Evolutionary conservation across 2,888 invertebrate genomes (phyloP), one percentile per base, ranked within the genome.

Genomic region (Lasioglossum malachurum): DNA sequence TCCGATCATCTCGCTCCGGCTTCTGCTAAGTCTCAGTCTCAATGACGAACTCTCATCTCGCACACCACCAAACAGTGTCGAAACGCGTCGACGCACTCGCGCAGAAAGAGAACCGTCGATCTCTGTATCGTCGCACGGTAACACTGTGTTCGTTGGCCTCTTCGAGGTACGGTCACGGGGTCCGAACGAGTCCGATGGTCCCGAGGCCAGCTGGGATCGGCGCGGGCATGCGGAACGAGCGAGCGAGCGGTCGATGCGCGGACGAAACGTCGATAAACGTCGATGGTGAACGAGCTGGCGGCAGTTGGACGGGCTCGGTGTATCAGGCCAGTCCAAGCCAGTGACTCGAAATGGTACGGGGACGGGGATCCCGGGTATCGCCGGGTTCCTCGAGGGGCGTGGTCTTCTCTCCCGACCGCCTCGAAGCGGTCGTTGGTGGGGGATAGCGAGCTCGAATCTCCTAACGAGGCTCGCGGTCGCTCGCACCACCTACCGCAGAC

Each of bases 311-410:
- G 49, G 82, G 82, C 84, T 87, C 69, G 79, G 92, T 38, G 69
- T 89, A 88, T 90, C 91, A 92, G 89, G 89, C 93, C 94, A 93
- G 94, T 92, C 89, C 94, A 93, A 93, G 94, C 92, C 87, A 93
- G 94, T 91, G 93, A 95, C 94, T 94, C 94, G 93, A 92, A 95
- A 95, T 91, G 96, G 96, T 94, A 96, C 96, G 91, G 89, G 86
- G 84, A 86, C 90, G 91, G 91, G 87, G 77, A 87, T 87, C 78
- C 83, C 87, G 82, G 74, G 82, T 69, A 69, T 38, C 35, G 69
- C 69, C 12, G 81, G 84, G 90, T 85, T 76, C 12, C 69, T 64
- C 19, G 89, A 78, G 82, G 88, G 91, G 90, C 87, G 81, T 19
- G 88, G 85, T 78, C 82, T 84, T 86, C 81, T 80, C 89, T 89